These are phyloP conservation scores for Lichenostomus cassidix DNA, from an alignment of 2,113 vertebrate genomes.

Conservation along the genomic window DNA sequence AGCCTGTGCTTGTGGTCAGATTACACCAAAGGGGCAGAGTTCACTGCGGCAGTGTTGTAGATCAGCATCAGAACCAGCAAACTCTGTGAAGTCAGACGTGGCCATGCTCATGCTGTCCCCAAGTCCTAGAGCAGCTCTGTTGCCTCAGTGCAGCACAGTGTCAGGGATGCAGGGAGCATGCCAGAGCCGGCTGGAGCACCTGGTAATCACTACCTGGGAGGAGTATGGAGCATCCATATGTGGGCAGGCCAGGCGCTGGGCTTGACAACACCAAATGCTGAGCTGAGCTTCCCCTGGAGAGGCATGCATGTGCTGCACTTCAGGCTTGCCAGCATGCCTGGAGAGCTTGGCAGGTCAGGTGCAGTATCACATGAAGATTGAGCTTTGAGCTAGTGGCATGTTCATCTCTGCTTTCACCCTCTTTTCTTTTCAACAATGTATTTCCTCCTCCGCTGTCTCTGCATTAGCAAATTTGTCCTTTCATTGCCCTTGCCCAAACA, in stretches of 20 bases:
- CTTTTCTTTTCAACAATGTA: neutral
- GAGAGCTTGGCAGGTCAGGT: neutral
- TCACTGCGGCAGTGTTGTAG: neutral
- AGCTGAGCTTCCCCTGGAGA: neutral
- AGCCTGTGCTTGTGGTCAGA: neutral
- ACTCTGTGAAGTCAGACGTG: neutral
- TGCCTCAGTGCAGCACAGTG: neutral
- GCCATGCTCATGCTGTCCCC: neutral
- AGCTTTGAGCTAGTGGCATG: neutral
- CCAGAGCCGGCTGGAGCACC: neutral
- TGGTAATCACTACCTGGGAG: neutral
- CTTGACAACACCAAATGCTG: neutral
- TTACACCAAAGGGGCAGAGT: neutral
- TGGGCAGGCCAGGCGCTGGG: neutral
- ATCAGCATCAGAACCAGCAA: neutral
- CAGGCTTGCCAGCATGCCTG: neutral
- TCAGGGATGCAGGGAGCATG: neutral
- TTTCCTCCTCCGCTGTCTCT: neutral
- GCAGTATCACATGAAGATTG: neutral
- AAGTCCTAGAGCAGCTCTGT: neutral
- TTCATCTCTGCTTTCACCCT: neutral
- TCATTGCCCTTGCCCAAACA: neutral
- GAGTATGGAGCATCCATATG: fast-evolving
- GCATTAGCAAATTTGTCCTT: neutral
- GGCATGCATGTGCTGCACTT: fast-evolving